Base-by-base conservation (phyloP, 1,140 invertebrate species). In the Trissolcus basalis region DNA sequence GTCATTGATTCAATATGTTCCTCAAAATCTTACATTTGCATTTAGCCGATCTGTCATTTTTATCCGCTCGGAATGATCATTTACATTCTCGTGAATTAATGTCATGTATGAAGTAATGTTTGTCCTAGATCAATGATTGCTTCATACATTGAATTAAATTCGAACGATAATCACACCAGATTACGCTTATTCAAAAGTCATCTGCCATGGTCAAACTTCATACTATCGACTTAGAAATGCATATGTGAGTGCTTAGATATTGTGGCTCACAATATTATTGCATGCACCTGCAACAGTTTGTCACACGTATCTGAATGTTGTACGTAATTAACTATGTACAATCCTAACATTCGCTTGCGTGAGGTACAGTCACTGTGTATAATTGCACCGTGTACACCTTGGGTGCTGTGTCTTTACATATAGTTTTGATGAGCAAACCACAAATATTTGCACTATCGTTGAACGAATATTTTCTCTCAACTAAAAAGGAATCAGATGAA, bases 311-410 rank as follows among this genome's bases (percentile, higher is more conserved):
- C 45, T 43, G 53, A 35, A 70, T 55, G 51, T 19, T 41, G 41
- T 35, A 39, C 39, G 67, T 61, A 61, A 70, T 70, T 70, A 70
- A 70, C 67, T 70, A 51, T 55, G 67, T 49, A 33, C 39, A 70
- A 70, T 61, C 55, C 48, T 61, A 56, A 70, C 58, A 55, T 70
- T 58, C 49, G 58, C 49, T 55, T 55, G 45, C n/a, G 12, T 49
- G 49, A 5, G 44, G 50, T 61, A 27, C 54, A 36, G 56, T 36
- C 13, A 44, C n/a, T 39, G 48, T 68, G 51, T 7, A 51, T 50
- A 58, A 56, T 67, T 67, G 48, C 54, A 12, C 2, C 6, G 16
- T 41, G 10, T 33, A 56, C 51, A 56, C 63, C 45, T 56, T 50
- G 11, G 15, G 35, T n/a, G 16, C 10, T 14, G 13, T n/a, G 8